Conservation (phyloP, 2,113 vertebrate species). For the Platysternon megacephalum region DNA sequence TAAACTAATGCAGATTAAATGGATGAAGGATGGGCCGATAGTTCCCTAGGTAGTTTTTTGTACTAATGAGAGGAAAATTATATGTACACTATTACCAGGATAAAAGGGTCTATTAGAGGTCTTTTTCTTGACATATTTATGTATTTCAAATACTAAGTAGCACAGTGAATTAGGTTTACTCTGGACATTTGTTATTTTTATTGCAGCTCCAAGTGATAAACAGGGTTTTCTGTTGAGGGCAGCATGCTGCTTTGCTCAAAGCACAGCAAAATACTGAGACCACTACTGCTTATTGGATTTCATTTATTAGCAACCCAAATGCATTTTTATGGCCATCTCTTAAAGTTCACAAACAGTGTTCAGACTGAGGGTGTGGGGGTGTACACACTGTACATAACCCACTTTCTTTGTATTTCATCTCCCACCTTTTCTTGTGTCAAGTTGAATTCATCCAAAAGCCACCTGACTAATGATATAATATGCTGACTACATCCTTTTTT, state of each 20-base stretch:
- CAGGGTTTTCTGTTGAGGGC: conserved; percentile 81
- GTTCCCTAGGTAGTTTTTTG: conserved; percentile 90
- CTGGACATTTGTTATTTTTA: conserved; percentile 88
- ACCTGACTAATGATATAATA: background rate
- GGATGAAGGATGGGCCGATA: conserved; percentile 91
- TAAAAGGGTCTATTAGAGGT: conserved; percentile 99
- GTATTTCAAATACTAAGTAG: conserved; percentile 95
- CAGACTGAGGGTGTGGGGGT: background rate
- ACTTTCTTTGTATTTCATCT: background rate
- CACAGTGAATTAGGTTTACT: conserved; percentile 94
- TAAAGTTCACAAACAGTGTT: background rate
- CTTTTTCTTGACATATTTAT: conserved; percentile 97
- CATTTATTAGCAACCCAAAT: conserved; percentile 52
- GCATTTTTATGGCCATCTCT: background rate
- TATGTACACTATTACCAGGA: conserved; percentile 95
- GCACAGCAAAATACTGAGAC: conserved; percentile 64
- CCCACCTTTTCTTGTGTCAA: background rate
- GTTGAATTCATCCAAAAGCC: background rate
- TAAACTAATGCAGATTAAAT: conserved; percentile 99
- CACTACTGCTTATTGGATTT: conserved; percentile 25
- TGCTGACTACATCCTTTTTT: fast-evolving
- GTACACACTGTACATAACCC: background rate
- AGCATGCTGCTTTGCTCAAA: conserved; percentile 61
- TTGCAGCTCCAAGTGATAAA: conserved; percentile 88
- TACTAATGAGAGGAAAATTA: conserved; percentile 99